Percentiles rank a stretch among this genome's conserved stretches.
phyloP scores from a whole-genome alignment of 2,113 vertebrate species.

The Hemicordylus capensis region DNA sequence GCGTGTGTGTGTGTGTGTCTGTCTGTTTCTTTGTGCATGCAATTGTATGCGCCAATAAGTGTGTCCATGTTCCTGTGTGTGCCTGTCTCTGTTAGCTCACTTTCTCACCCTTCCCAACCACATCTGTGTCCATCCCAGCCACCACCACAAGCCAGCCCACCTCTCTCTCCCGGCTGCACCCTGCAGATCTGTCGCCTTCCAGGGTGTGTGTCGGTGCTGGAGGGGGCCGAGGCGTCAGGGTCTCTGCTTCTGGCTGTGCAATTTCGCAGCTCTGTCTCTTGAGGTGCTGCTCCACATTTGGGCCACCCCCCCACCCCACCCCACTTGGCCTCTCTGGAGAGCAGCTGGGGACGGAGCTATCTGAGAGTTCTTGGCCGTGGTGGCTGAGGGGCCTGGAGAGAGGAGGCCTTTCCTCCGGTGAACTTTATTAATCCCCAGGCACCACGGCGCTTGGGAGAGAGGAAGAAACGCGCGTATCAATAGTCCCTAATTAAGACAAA shows the following conservation, averaged over 20 bases:
- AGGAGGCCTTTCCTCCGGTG: neutral
- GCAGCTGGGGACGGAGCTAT: neutral
- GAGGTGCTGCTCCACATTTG: neutral
- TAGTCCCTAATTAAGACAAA: constrained; percentile 39
- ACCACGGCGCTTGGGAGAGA: neutral
- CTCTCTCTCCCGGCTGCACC: neutral
- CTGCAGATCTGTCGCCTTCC: neutral
- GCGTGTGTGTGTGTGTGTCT: neutral
- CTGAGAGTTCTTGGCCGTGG: neutral
- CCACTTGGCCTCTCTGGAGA: neutral
- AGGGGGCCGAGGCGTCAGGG: neutral
- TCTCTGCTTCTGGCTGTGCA: neutral
- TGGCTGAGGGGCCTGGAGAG: neutral
- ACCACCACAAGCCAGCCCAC: neutral
- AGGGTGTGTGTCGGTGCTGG: no score
- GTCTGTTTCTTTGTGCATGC: neutral
- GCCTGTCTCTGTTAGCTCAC: neutral
- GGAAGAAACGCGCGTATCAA: constrained; percentile 32
- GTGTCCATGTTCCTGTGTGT: neutral
- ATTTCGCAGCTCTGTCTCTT: neutral
- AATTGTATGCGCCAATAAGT: neutral
- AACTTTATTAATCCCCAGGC: constrained; percentile 32
- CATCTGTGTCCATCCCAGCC: neutral
- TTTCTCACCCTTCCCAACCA: neutral
- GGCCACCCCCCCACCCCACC: no score